Evolutionary conservation across 2,113 vertebrate species (phyloP), one percentile per base, ranked within the genome.

Genomic region (Rhynchomys soricoides): DNA sequence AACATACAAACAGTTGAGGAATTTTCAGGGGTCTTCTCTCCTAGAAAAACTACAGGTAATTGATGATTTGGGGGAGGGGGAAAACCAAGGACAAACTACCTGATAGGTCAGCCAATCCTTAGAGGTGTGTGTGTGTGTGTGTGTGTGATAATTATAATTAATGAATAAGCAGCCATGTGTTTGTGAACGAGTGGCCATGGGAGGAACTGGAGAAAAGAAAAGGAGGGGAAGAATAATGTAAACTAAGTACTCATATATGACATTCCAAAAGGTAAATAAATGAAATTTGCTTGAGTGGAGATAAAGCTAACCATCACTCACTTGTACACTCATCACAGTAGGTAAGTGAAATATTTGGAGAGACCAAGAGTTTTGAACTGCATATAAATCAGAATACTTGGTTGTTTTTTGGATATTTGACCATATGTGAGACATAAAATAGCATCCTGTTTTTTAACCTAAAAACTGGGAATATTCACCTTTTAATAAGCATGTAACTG

Each of bases 281-380:
- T 40, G 73, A 66, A 81, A 71, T 21, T 75, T 94, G 82, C 73
- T 17, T 90, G n/a, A 95, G 5, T 17, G 87, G n/a, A 95, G 3
- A 85, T 92, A 83, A 78, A 95, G 8, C 74, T 95, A 91, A 82
- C 3, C 26, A 85, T 40, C 34, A 83, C 12, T 91, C 12, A 64
- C 0, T 94, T 86, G 12, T 57, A 57, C 26, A 78, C 0, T 93
- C 57, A 74, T n/a, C 86, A 24, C 12, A 48, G 1, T 70, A 96
- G 79, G 45, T 55, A 87, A 90, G 91, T 70, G 55, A 93, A 62
- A 16, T 43, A 78, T 86, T 17, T 78, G 52, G 11, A 79, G 9
- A 78, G 8, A 70, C 59, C 73, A 89, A 34, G 3, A 92, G 62
- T 92, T 92, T 68, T 0, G 90, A 96, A 75, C 48, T 68, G 85